Percentiles rank a stretch among this genome's conserved stretches.
Conservation (phyloP, 2,888 invertebrate genomes). For the Cotesia congregata region DNA sequence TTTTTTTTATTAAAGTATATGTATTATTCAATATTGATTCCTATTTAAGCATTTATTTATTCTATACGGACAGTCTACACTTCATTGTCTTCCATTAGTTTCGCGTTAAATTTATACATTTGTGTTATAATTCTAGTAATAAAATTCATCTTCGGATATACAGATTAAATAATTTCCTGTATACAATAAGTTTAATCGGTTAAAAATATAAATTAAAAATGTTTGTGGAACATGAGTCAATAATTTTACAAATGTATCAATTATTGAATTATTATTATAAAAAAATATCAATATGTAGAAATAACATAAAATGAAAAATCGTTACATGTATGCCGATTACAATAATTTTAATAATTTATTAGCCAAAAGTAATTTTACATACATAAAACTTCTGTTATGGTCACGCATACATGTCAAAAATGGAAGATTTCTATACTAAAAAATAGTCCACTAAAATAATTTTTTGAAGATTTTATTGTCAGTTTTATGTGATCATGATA, state of each 20-base stretch:
- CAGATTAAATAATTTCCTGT: too few species aligned
- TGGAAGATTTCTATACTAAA: too few species aligned
- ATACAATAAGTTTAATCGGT: too few species aligned
- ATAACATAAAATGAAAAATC: too few species aligned
- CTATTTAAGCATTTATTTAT: conserved; percentile 11
- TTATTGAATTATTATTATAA: not conserved
- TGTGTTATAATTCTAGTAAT: not conserved
- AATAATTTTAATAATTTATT: not conserved
- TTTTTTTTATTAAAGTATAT: not conserved
- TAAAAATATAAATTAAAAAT: too few species aligned
- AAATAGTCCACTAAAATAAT: too few species aligned
- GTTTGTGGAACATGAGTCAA: too few species aligned
- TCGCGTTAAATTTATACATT: not conserved
- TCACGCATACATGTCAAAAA: too few species aligned
- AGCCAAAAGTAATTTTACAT: not conserved
- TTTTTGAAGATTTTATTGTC: conserved; percentile 4
- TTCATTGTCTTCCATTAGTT: not conserved
- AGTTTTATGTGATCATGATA: conserved; percentile 33
- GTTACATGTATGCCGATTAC: too few species aligned
- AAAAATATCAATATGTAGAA: not conserved
- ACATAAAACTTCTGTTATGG: too few species aligned
- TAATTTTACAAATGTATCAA: not conserved
- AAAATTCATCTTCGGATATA: not conserved
- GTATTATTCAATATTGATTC: not conserved
- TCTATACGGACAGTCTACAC: not conserved